Evolutionary conservation across 2,888 invertebrate genomes (phyloP), one percentile per base, ranked within the genome.

Genomic region (Calameuta filiformis): DNA sequence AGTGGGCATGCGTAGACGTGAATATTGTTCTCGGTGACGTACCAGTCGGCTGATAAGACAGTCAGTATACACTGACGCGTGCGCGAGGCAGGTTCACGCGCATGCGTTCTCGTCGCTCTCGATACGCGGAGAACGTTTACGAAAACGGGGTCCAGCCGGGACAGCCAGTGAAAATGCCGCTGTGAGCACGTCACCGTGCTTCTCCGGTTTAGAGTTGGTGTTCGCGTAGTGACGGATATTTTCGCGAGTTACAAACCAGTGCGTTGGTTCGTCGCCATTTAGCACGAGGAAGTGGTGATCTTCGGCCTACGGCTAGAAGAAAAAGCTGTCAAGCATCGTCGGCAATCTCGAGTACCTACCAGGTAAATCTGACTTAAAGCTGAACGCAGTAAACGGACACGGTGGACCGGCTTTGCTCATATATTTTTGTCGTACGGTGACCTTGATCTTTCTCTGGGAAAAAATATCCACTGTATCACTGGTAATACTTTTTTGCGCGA

Each of bases 151-250:
- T 82, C 82, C 83, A 81, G 71, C 80, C 82, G 83, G 85, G 86
- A 80, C 81, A 76, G 81, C 76, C 82, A 85, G 87, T 87, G 84
- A 87, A 85, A 87, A 87, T 87, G 86, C 85, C 84, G 85, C 87
- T 85, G 81, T 83, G 86, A 86, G 82, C 83, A 31, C 71, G 71
- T 71, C 31, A 34, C 31, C 71, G 71, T 31, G 31, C 30, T 31
- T 23, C 71, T 33, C 12, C 71, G 71, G 71, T 71, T 56, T 56
- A 56, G 56, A 56, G 56, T 23, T 23, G 9, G 56, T 56, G 56
- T 56, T 56, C 9, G 23, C 23, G 56, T 56, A 56, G 56, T 56
- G 56, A 56, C 56, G 56, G 56, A 23, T 56, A 56, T 56, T 56
- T 56, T 56, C 23, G 56, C 9, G 23, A 56, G 9, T 56, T 56